Evolutionary conservation across 1,140 invertebrate genomes (phyloP).

Genomic region (Gryon sp.): DNA sequence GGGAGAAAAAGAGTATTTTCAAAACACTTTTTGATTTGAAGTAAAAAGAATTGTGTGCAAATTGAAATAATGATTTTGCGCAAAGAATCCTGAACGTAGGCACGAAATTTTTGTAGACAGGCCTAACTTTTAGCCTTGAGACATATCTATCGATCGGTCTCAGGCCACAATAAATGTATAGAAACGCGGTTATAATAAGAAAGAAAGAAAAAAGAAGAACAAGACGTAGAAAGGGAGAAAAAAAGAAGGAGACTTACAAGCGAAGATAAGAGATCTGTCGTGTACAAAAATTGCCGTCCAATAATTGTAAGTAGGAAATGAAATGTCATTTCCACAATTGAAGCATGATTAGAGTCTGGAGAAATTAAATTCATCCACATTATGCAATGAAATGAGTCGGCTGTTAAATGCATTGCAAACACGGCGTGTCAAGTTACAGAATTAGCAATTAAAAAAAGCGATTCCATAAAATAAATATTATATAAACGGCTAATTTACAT

Average conservation of each 20-base stretch:
- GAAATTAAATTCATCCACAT: too few species aligned
- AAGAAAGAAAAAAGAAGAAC: constrained; percentile 40
- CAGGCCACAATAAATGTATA: constrained; percentile 45
- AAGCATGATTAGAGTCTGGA: too few species aligned
- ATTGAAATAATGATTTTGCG: too few species aligned
- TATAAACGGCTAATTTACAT: too few species aligned
- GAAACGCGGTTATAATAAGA: constrained; percentile 44
- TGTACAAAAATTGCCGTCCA: constrained; percentile 16
- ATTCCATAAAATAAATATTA: too few species aligned
- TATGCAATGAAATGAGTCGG: too few species aligned
- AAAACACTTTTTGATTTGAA: too few species aligned
- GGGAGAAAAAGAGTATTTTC: too few species aligned
- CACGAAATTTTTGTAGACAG: constrained; percentile 14
- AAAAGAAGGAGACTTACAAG: constrained; percentile 23
- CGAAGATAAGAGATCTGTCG: constrained; percentile 50
- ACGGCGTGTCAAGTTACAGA: too few species aligned
- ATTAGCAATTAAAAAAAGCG: too few species aligned
- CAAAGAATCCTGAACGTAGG: constrained; percentile 6
- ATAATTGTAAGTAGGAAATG: constrained; percentile 30
- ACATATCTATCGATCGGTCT: constrained; percentile 53
- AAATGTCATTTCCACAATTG: constrained; percentile 38
- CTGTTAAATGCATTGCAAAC: too few species aligned
- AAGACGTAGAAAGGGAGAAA: constrained; percentile 37
- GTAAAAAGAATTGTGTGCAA: constrained; percentile 2
- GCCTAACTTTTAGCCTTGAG: constrained; percentile 51